Conservation (phyloP, 2,113 vertebrate genomes). For the Terrapene triunguis region DNA sequence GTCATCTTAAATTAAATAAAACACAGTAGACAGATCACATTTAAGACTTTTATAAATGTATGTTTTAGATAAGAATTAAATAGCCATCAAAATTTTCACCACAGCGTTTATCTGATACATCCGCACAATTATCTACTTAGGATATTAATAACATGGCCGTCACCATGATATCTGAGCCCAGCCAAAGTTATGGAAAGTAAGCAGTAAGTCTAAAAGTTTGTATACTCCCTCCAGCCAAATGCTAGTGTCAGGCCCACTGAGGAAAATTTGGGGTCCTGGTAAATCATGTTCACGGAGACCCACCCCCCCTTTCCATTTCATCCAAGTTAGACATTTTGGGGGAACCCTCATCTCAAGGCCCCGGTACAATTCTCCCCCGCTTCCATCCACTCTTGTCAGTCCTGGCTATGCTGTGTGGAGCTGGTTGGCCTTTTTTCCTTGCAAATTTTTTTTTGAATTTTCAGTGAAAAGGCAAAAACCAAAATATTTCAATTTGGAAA, state of each 20-base stretch:
- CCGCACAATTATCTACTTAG: constrained; percentile 18
- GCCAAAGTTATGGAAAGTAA: constrained; percentile 28
- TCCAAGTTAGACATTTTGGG: not conserved
- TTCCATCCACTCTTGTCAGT: not conserved
- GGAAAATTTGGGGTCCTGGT: not conserved
- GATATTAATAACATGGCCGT: not conserved
- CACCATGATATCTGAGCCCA: constrained; percentile 7
- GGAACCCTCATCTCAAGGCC: not conserved
- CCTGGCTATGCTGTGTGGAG: not conserved
- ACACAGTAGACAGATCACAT: not conserved
- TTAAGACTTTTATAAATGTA: constrained; percentile 21
- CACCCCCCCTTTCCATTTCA: not conserved
- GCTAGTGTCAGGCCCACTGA: not conserved
- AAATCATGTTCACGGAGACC: too few species aligned
- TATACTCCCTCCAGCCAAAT: not conserved
- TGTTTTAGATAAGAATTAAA: constrained; percentile 22
- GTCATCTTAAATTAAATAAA: constrained; percentile 8
- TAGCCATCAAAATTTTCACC: constrained; percentile 15
- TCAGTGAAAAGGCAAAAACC: rapidly evolving
- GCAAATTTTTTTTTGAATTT: not conserved
- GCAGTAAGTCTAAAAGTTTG: not conserved
- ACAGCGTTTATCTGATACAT: not conserved
- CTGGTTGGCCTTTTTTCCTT: not conserved
- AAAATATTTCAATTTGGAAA: not conserved
- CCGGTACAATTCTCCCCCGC: not conserved